phyloP scores from a whole-genome alignment of 2,888 invertebrate genomes.

The Nomada flava region DNA sequence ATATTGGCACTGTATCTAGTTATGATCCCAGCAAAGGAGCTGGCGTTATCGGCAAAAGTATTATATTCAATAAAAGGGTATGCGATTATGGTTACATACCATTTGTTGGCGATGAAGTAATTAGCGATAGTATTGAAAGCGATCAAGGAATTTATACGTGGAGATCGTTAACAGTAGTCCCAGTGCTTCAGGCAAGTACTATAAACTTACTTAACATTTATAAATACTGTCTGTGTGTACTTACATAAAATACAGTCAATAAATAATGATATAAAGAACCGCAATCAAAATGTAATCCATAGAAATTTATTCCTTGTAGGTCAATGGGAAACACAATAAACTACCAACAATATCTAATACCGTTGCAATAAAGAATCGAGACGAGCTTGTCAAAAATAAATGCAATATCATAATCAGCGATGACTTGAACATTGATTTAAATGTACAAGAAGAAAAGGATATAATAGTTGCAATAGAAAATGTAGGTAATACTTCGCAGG shows the following conservation, averaged over 20 bases:
- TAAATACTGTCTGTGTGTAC: not conserved
- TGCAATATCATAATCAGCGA: conserved; percentile 86
- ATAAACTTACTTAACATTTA: too few relatives aligned
- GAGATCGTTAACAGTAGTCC: conserved; percentile 86
- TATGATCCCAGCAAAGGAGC: conserved; percentile 80
- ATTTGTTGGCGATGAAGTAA: conserved; percentile 87
- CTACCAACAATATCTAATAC: conserved; percentile 6
- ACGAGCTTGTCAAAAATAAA: conserved; percentile 82
- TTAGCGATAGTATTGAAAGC: conserved; percentile 90
- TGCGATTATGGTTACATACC: conserved; percentile 86
- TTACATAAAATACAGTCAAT: not conserved
- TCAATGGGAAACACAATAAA: conserved; percentile 40
- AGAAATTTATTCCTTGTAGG: conserved; percentile 43
- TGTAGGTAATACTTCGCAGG: conserved; percentile 82
- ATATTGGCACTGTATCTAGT: conserved; percentile 85
- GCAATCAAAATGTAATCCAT: not conserved
- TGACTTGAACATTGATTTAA: conserved; percentile 82
- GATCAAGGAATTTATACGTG: conserved; percentile 86
- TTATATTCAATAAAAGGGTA: conserved; percentile 87
- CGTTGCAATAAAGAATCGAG: conserved; percentile 44
- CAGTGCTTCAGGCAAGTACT: conserved; percentile 65
- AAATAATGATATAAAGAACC: not conserved
- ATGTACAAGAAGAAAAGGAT: conserved; percentile 83
- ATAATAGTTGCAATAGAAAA: conserved; percentile 85
- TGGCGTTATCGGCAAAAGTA: conserved; percentile 87